Evolutionary conservation across 2,113 vertebrate species (phyloP).

Genomic region (Bos javanicus): DNA sequence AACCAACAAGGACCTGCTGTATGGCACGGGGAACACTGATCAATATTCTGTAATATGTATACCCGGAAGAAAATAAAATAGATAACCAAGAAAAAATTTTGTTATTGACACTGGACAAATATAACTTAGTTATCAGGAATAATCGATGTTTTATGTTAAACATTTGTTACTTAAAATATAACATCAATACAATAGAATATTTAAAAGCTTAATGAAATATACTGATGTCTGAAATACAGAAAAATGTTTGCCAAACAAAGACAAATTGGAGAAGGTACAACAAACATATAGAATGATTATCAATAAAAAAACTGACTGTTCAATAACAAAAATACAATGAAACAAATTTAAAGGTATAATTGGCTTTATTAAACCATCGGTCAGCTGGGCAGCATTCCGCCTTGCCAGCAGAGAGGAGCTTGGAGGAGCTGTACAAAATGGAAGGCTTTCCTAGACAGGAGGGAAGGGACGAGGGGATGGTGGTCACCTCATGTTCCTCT

Average conservation of each 20-base stretch:
- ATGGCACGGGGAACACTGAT: neutral
- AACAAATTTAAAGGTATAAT: too few relatives aligned
- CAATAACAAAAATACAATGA: neutral
- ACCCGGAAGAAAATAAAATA: neutral
- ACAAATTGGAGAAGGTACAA: neutral
- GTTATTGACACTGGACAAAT: neutral
- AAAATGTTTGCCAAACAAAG: neutral
- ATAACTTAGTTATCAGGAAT: neutral
- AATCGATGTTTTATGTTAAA: neutral
- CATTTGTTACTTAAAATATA: neutral
- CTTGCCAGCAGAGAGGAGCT: neutral
- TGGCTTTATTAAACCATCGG: neutral
- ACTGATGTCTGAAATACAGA: neutral
- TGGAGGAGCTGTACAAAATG: rapidly evolving
- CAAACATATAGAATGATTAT: neutral
- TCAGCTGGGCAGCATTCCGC: neutral
- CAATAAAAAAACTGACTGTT: neutral
- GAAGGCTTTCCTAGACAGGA: neutral
- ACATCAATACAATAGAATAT: neutral
- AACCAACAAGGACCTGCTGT: neutral
- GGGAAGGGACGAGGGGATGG: neutral
- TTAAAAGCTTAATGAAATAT: neutral
- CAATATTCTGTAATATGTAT: neutral
- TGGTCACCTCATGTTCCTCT: too few relatives aligned
- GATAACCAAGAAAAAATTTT: neutral